These are phyloP conservation scores for Andrena praecox DNA, from an alignment of 2,888 invertebrate genomes.

Conservation along the genomic window DNA sequence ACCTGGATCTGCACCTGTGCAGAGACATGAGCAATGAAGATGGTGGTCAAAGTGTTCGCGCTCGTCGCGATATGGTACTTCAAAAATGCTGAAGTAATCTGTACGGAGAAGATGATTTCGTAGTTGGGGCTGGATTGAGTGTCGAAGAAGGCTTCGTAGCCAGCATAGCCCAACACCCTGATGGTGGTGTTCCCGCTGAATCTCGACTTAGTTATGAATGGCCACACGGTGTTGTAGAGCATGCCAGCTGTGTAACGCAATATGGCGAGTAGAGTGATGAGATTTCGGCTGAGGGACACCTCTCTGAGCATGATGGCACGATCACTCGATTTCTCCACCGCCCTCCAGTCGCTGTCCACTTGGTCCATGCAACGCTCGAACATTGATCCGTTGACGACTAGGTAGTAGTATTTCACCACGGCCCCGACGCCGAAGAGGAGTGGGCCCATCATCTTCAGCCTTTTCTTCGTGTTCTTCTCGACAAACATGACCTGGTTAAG, in stretches of 20 bases:
- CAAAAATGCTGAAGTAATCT: conserved; percentile 50
- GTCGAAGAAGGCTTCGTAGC: conserved; percentile 64
- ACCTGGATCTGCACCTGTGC: conserved; percentile 69
- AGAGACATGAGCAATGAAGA: conserved; percentile 68
- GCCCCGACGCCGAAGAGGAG: conserved; percentile 45
- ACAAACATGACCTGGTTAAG: conserved; percentile 27
- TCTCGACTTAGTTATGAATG: conserved; percentile 28
- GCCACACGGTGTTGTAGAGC: conserved; percentile 53
- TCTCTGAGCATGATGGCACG: conserved; percentile 66
- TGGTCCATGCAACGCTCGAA: conserved; percentile 61
- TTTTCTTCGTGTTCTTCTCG: conserved; percentile 15
- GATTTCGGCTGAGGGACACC: conserved; percentile 64
- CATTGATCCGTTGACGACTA: conserved; percentile 17
- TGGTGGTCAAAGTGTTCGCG: conserved; percentile 62
- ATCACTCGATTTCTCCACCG: conserved; percentile 3
- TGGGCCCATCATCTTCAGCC: conserved; percentile 62
- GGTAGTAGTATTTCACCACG: conserved; percentile 66
- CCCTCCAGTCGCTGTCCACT: conserved; percentile 70
- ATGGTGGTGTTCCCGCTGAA: conserved; percentile 51
- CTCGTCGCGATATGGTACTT: conserved; percentile 54
- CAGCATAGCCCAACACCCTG: conserved; percentile 65
- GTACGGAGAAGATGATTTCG: conserved; percentile 66
- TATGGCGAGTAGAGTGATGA: conserved; percentile 53
- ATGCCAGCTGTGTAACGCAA: conserved; percentile 64
- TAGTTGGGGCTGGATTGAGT: conserved; percentile 63